Evolutionary conservation across 2,797 vertebrate genomes (phyloP), one percentile per base, ranked within the genome.

Genomic region (Intellagama lesueurii): DNA sequence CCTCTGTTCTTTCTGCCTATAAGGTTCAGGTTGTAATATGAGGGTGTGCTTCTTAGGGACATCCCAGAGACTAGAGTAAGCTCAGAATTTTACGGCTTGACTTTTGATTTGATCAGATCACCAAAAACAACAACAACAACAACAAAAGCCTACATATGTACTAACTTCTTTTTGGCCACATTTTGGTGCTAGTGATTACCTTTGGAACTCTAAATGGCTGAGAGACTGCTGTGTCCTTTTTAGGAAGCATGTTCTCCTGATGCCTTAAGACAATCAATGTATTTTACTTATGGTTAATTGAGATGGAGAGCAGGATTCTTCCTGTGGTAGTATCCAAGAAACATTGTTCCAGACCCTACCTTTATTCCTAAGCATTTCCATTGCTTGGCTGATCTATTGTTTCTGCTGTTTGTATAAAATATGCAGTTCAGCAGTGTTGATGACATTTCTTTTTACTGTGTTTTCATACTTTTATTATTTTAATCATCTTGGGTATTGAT

Each of bases 1-100:
- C 0, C 68, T 64, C 40, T 49, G 0, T 0, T 44, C 68, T 73
- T 47, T n/a, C n/a, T n/a, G n/a, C 17, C 17, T 52, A 4, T 85
- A 11, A 76, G 24, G 16, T 85, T 32, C 32, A 8, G 32, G 32
- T 12, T 16, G 2, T 66, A 2, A 16, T 49, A 44, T 16, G 14
- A 7, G 26, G 1, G 7, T 7, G 16, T 26, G 35, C 24, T 47
- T 32, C 2, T 64, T 85, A 28, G 47, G 70, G 26, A 49, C 49
- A 12, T 28, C 16, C 5, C 8, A 28, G 32, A 85, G 76, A 7
- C 52, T 40, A 28, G 24, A 44, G 19, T 44, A 35, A 24, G 1
- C 26, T 28, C 56, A 47, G 47, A 76, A 52, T 52, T 83, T 5
- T 47, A 14, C 26, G 22, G 35, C 56, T n/a, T 56, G 19, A n/a